Conservation (phyloP, 2,797 vertebrate genomes). For the Neomorphus geoffroyi region DNA sequence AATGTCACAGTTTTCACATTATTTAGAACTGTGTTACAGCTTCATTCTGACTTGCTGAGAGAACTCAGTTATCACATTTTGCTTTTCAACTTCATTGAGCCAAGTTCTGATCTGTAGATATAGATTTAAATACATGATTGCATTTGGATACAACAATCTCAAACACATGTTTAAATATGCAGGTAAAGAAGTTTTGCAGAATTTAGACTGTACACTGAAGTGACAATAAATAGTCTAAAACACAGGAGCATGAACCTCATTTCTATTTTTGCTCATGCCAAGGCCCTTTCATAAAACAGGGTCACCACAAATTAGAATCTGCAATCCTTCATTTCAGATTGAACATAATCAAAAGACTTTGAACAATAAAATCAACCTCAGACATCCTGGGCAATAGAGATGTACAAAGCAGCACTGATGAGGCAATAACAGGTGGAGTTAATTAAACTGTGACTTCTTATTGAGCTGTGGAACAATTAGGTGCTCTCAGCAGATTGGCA, state of each 20-base stretch:
- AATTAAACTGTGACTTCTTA: conserved; percentile 33
- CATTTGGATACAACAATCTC: not conserved
- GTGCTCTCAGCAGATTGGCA: not conserved
- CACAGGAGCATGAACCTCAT: not conserved
- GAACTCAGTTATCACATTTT: not conserved
- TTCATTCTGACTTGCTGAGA: not conserved
- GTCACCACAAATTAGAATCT: not conserved
- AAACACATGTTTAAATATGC: not conserved
- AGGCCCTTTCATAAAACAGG: not conserved
- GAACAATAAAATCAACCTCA: not conserved
- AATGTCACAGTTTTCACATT: not conserved
- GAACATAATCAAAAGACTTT: not conserved
- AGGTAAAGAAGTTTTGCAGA: not conserved
- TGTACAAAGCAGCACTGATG: not conserved
- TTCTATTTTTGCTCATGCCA: not conserved
- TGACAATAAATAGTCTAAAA: not conserved
- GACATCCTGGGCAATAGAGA: not conserved
- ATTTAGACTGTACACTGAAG: not conserved
- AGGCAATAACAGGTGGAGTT: not conserved
- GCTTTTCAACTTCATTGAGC: not conserved
- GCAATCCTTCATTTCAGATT: not conserved
- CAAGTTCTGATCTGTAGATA: not conserved
- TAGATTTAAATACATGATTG: not conserved
- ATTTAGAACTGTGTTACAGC: not conserved
- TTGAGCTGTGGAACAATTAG: conserved; percentile 6